Percentiles rank a stretch among this genome's conserved stretches.
Evolutionary conservation across 2,888 invertebrate genomes (phyloP).

Genomic region (Cheilosia impressa): DNA sequence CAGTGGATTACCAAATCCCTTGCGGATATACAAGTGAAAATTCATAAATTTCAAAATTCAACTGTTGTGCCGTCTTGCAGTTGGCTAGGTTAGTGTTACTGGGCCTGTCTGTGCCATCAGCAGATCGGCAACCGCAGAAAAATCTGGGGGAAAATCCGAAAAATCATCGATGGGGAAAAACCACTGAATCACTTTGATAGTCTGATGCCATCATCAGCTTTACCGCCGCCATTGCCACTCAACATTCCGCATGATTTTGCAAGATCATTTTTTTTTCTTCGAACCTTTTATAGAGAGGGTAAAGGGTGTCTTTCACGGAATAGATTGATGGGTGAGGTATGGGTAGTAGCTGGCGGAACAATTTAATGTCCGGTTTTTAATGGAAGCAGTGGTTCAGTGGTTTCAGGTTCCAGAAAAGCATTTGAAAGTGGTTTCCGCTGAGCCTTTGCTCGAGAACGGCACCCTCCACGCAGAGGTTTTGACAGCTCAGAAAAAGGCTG

Average conservation of each 20-base stretch:
- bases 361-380: too few relatives aligned
- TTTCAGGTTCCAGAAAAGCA: background rate
- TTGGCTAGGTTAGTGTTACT: slow-evolving; percentile 22
- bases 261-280: background rate
- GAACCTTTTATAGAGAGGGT: background rate
- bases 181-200: slow-evolving; percentile 17
- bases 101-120: slow-evolving; percentile 3
- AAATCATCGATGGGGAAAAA: slow-evolving; percentile 53
- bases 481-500: too few relatives aligned
- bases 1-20: slow-evolving; percentile 66
- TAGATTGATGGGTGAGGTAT: too few relatives aligned
- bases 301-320: background rate
- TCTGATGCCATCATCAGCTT: background rate
- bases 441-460: too few relatives aligned
- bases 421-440: background rate
- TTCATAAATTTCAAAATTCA: slow-evolving; percentile 70
- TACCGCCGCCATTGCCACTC: slow-evolving; percentile 1
- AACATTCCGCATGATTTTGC: slow-evolving; percentile 37
- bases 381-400: too few relatives aligned
- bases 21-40: slow-evolving; percentile 71
- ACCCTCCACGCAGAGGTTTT: too few relatives aligned
- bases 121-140: slow-evolving; percentile 25
- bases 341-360: too few relatives aligned
- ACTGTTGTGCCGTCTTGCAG: slow-evolving; percentile 12
- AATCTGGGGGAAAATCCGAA: slow-evolving; percentile 34